Evolutionary conservation across 2,888 invertebrate species (phyloP).

Genomic region (Athalia circularis): DNA sequence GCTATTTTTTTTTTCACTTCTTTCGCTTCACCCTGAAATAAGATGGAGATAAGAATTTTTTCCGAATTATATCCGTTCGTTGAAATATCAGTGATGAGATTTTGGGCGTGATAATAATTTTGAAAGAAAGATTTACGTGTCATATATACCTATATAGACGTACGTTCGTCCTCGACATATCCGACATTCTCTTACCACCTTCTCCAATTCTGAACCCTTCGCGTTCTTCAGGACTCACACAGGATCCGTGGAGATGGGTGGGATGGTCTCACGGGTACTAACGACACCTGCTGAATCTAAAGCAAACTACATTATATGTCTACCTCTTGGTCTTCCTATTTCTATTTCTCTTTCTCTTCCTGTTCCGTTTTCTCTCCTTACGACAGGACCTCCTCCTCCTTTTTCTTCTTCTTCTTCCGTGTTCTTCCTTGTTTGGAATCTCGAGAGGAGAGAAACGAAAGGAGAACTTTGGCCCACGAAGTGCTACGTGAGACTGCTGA

Average conservation of each 20-base stretch:
- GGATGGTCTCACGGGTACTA: slow-evolving; percentile 45
- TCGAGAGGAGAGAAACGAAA: neutral
- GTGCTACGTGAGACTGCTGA: slow-evolving; percentile 33
- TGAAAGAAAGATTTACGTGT: too few relatives aligned
- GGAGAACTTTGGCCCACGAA: slow-evolving; percentile 19
- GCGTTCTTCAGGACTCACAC: slow-evolving; percentile 44
- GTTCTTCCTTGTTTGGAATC: slow-evolving; percentile 26
- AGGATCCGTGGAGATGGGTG: neutral
- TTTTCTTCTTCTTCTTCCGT: neutral
- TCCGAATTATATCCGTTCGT: too few relatives aligned
- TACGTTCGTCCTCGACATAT: slow-evolving; percentile 42
- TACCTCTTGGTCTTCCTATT: slow-evolving; percentile 47
- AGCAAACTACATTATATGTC: slow-evolving; percentile 45
- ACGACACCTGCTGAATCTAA: slow-evolving; percentile 47
- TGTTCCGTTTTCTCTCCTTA: too few relatives aligned
- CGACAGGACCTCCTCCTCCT: slow-evolving; percentile 12
- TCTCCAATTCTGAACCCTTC: slow-evolving; percentile 34
- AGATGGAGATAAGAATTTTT: too few relatives aligned
- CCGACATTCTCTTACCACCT: neutral
- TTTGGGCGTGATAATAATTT: too few relatives aligned
- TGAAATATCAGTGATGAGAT: too few relatives aligned
- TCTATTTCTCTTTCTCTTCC: slow-evolving; percentile 38
- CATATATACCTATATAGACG: slow-evolving; percentile 18
- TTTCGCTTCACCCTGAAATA: neutral
- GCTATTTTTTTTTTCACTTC: neutral